Conservation (phyloP, 2,797 vertebrate genomes). For the Propithecus deckenii region DNA sequence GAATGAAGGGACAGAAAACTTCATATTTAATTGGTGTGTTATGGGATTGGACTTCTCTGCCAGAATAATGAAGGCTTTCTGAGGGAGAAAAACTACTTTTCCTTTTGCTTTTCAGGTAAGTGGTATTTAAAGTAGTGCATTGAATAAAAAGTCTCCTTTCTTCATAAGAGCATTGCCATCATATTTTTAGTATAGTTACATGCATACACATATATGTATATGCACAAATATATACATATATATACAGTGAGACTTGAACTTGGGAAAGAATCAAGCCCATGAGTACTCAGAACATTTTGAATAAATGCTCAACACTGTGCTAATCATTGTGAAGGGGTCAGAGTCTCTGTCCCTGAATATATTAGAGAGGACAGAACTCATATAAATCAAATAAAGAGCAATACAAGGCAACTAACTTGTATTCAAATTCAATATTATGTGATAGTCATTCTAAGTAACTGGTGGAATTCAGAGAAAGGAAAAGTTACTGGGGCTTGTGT, state of each 20-base stretch:
- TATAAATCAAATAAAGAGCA: not conserved
- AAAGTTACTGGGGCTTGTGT: not conserved
- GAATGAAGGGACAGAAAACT: not conserved
- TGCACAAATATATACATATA: not conserved
- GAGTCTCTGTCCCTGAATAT: not conserved
- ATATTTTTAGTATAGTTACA: not conserved
- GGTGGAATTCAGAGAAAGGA: not conserved
- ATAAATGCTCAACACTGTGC: not conserved
- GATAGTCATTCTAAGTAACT: not conserved
- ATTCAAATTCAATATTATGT: not conserved
- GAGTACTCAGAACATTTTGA: not conserved
- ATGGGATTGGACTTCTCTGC: not conserved
- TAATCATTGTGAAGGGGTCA: not conserved
- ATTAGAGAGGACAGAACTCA: not conserved
- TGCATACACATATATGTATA: too few species aligned
- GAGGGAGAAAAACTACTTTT: not conserved
- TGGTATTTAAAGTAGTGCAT: not conserved
- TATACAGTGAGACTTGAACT: not conserved
- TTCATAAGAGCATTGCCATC: not conserved
- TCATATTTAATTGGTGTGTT: not conserved
- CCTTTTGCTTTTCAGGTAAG: not conserved
- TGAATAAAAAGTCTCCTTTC: not conserved
- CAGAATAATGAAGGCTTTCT: not conserved
- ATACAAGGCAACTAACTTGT: not conserved
- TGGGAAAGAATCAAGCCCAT: not conserved